phyloP scores from a whole-genome alignment of 1,140 invertebrate species.

The Zophobas morio region DNA sequence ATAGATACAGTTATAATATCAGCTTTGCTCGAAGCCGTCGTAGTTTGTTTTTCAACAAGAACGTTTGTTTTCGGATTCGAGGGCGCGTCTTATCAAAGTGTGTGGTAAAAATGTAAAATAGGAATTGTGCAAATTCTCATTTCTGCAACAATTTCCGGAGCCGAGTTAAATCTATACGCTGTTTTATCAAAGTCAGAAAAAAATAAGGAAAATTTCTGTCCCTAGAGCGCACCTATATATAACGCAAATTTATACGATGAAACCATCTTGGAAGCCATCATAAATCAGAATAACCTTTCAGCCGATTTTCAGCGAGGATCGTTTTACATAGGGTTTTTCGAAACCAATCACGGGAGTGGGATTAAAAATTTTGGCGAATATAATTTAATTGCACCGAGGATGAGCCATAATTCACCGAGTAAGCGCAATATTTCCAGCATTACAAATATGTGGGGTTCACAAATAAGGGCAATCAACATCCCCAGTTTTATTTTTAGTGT shows the following conservation, averaged over 20 bases:
- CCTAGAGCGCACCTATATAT: constrained; percentile 30
- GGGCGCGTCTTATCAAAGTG: background rate
- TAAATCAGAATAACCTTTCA: constrained; percentile 22
- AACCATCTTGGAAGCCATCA: constrained; percentile 22
- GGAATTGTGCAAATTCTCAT: constrained; percentile 15
- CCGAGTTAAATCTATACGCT: constrained; percentile 18
- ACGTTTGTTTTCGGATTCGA: background rate
- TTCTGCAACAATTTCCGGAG: background rate
- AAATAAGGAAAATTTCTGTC: constrained; percentile 33
- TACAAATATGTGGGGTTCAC: constrained; percentile 46
- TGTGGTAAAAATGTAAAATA: constrained; percentile 22
- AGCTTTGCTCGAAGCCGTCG: constrained; percentile 22
- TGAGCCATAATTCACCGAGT: constrained; percentile 24
- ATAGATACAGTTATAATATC: constrained; percentile 47
- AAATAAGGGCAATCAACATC: constrained; percentile 49
- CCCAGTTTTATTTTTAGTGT: constrained; percentile 42
- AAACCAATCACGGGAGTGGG: background rate
- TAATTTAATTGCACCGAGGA: constrained; percentile 30
- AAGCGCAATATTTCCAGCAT: constrained; percentile 41
- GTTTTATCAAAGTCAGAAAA: constrained; percentile 35
- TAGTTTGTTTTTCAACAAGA: constrained; percentile 20
- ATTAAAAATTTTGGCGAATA: constrained; percentile 13
- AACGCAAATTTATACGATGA: constrained; percentile 35
- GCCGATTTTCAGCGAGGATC: constrained; percentile 4
- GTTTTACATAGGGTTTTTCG: constrained; percentile 2